phyloP scores from a whole-genome alignment of 2,113 vertebrate species.

The Sylvilagus bachmani region DNA sequence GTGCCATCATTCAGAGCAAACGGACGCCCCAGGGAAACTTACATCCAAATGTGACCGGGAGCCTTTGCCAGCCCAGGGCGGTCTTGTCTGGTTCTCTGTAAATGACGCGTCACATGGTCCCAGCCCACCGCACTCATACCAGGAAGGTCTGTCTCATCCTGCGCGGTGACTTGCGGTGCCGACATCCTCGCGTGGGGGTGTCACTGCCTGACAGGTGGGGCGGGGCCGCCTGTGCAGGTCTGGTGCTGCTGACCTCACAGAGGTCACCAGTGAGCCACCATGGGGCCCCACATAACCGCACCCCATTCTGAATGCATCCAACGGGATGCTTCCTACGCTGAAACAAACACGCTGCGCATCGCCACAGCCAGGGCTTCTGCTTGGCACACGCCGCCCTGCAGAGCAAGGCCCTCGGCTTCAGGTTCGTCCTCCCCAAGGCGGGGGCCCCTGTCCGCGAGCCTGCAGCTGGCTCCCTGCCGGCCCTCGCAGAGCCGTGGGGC shows the following conservation, averaged over 20 bases:
- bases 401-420: too few species aligned
- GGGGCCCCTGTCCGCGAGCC: too few species aligned
- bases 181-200: rapidly evolving
- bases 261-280: rapidly evolving
- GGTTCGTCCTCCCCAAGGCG: too few species aligned
- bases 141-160: rapidly evolving
- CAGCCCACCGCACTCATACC: rapidly evolving
- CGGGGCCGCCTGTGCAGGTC: rapidly evolving
- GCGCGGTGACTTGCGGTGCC: rapidly evolving
- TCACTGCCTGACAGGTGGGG: rapidly evolving
- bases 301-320: not conserved
- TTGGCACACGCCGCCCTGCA: too few species aligned
- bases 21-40: not conserved
- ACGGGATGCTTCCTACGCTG: not conserved
- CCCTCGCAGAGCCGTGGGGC: rapidly evolving
- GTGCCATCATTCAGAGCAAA: not conserved
- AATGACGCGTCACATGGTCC: not conserved
- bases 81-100: not conserved
- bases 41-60: not conserved
- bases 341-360: not conserved
- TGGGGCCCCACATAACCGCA: rapidly evolving
- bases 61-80: not conserved
- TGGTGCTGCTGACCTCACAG: rapidly evolving
- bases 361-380: not conserved
- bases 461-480: too few species aligned